Evolutionary conservation across 2,797 vertebrate genomes (phyloP), one percentile per base, ranked within the genome.

Genomic region (Emydoidea blandingii): DNA sequence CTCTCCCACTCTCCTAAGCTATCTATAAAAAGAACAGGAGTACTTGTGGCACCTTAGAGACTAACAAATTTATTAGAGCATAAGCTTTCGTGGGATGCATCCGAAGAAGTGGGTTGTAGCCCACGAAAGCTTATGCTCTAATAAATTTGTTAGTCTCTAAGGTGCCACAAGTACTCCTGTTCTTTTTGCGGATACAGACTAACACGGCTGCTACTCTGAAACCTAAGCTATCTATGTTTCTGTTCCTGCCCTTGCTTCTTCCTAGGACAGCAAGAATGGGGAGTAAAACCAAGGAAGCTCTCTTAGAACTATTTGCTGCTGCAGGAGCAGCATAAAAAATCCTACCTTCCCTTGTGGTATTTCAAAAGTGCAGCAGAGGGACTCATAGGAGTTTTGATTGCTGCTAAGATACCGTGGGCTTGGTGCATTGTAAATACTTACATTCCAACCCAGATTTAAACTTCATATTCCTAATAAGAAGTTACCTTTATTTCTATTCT

Each of bases 231-330:
- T 41, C 49, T 90, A 47, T 87, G 95, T 25, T 84, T 91, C 59
- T 89, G 0, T 72, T 94, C 49, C 59, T 96, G 85, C 49, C 56
- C 53, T 6, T 91, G 68, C 93, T 68, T 8, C 37, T 93, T 95
- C 83, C 44, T 92, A 85, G 59, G 92, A 68, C 52, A 92, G 81
- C 84, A 27, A 74, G 72, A 93, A 74, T 44, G 74, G 86, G 29
- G 62, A 34, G 53, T 92, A 93, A 87, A 94, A 54, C 83, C 41
- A 82, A 93, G 89, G 79, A 90, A 47, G 62, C 76, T 91, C 79
- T 91, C 8, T 15, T 4, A 78, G 2, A 10, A 29, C 25, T 68
- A 29, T 93, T 87, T 86, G 25, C 62, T n/a, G 62, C 34, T n/a
- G 34, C 87, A 79, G 86, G 78, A 81, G 83, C 49, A 79, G 3